These are phyloP conservation scores for Nycticebus coucang DNA, from an alignment of 2,113 vertebrate genomes.

Conservation along the genomic window DNA sequence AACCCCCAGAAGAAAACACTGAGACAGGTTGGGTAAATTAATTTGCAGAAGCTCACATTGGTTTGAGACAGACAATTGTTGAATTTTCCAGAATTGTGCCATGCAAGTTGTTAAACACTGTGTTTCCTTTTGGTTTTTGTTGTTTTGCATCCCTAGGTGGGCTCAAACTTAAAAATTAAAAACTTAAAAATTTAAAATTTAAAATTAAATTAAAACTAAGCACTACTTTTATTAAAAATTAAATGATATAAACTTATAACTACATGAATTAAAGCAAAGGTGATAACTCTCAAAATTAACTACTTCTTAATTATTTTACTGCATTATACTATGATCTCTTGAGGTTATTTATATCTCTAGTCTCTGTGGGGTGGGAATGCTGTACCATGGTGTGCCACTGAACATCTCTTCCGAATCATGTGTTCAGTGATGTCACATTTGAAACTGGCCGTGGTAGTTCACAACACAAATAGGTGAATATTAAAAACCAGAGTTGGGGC, in stretches of 20 bases:
- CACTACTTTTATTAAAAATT: not conserved
- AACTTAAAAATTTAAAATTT: too few species aligned
- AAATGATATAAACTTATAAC: not conserved
- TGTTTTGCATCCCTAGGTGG: too few species aligned
- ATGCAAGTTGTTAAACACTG: not conserved
- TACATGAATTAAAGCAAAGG: not conserved
- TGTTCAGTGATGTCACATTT: not conserved
- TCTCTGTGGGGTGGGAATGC: not conserved
- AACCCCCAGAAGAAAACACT: not conserved
- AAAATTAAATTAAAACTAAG: too few species aligned
- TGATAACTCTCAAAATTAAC: not conserved
- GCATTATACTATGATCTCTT: not conserved
- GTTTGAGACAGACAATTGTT: not conserved
- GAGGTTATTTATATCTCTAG: not conserved
- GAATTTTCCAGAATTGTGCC: not conserved
- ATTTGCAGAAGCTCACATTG: not conserved
- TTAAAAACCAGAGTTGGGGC: not conserved
- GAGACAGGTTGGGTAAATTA: not conserved
- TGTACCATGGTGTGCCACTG: not conserved
- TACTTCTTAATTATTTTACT: not conserved
- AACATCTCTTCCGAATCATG: not conserved
- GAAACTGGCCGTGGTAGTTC: not conserved
- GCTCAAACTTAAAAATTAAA: not conserved
- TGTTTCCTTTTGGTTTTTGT: too few species aligned
- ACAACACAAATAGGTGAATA: slow-evolving; percentile 13